These are phyloP conservation scores for Galerucella calmariensis DNA, from an alignment of 2,888 invertebrate genomes.

Conservation along the genomic window DNA sequence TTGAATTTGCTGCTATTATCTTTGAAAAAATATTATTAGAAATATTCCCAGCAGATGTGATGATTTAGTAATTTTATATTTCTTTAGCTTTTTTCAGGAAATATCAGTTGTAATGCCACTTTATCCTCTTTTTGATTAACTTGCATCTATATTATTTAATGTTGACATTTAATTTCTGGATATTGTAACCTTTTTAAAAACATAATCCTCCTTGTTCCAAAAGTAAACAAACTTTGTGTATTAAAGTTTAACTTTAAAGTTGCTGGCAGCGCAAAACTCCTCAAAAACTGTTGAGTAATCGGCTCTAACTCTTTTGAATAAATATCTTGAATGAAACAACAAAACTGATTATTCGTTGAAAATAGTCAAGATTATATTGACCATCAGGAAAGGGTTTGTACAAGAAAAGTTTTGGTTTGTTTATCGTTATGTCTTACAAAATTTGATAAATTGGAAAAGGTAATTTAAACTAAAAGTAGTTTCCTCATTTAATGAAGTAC, in stretches of 20 bases:
- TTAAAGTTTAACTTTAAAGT: constrained; percentile 1
- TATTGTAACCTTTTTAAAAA: not conserved
- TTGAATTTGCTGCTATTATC: too few species aligned
- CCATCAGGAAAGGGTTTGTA: not conserved
- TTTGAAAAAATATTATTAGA: too few species aligned
- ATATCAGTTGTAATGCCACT: too few species aligned
- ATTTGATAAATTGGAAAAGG: not conserved
- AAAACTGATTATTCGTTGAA: not conserved
- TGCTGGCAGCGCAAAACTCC: not conserved
- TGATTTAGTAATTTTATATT: too few species aligned
- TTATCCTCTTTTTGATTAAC: too few species aligned
- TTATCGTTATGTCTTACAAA: not conserved
- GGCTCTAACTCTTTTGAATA: not conserved
- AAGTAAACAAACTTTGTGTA: constrained; percentile 1
- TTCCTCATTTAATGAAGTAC: not conserved
- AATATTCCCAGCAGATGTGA: too few species aligned
- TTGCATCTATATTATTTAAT: not conserved
- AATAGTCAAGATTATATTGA: not conserved
- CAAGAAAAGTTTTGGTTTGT: not conserved
- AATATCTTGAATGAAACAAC: not conserved
- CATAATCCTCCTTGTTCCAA: not conserved
- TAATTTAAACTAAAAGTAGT: not conserved
- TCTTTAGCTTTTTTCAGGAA: too few species aligned
- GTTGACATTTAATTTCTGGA: constrained; percentile 6
- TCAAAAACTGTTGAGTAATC: constrained; percentile 1